These are phyloP conservation scores for Meloe dianella DNA, from an alignment of 2,888 invertebrate genomes.

Conservation along the genomic window DNA sequence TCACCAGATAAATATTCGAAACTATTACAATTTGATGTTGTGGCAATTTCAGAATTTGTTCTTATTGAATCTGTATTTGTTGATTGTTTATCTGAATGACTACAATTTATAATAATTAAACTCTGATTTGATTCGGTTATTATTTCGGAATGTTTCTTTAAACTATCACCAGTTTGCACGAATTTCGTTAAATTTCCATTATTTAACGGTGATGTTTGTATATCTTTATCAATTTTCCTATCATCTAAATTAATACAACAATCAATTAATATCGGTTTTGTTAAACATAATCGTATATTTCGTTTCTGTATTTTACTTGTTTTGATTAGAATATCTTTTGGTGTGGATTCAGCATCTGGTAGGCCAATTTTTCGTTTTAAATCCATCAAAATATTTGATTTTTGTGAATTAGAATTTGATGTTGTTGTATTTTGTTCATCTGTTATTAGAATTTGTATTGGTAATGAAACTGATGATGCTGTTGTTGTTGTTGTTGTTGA, in stretches of 20 bases:
- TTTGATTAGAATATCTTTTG: constrained; percentile 36
- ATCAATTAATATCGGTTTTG: constrained; percentile 48
- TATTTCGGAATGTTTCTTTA: constrained; percentile 23
- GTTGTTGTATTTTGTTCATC: not conserved
- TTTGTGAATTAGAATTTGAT: constrained; percentile 24
- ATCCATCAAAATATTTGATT: constrained; percentile 35
- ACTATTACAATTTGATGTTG: constrained; percentile 65
- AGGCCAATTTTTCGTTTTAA: constrained; percentile 53
- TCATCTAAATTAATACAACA: constrained; percentile 37
- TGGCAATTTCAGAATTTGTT: constrained; percentile 35
- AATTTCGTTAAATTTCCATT: constrained; percentile 23
- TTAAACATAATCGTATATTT: constrained; percentile 37
- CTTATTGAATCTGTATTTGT: constrained; percentile 21
- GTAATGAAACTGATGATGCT: not conserved
- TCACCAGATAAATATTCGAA: constrained; percentile 69
- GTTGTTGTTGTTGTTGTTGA: not conserved
- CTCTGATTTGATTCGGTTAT: constrained; percentile 32
- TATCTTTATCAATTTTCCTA: constrained; percentile 18
- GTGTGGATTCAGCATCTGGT: constrained; percentile 66
- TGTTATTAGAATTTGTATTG: not conserved
- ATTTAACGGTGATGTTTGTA: constrained; percentile 36
- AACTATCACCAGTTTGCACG: constrained; percentile 29
- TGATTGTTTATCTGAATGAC: constrained; percentile 9
- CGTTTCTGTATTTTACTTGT: not conserved
- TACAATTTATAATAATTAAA: constrained; percentile 28